These are phyloP conservation scores for Xestoiulus laeticollis DNA, from an alignment of 2,888 invertebrate species.

Conservation along the genomic window DNA sequence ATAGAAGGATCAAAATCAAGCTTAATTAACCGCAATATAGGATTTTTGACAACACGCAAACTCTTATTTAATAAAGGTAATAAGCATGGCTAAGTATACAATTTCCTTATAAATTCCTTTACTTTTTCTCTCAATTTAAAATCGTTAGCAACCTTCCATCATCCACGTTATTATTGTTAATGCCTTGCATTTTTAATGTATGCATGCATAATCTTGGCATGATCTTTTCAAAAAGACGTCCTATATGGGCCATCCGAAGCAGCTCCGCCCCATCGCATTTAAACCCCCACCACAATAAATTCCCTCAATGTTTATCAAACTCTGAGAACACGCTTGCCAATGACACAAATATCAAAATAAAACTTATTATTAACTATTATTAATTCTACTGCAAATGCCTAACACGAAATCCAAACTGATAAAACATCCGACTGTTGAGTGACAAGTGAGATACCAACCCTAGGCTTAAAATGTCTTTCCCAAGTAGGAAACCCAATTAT, in stretches of 20 bases:
- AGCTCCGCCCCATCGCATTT: not conserved
- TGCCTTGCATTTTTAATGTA: not conserved
- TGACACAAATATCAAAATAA: slow-evolving; percentile 31
- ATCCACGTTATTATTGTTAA: not conserved
- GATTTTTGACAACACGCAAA: too few species aligned
- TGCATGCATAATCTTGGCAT: not conserved
- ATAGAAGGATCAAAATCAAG: too few species aligned
- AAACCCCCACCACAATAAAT: not conserved
- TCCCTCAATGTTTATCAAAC: not conserved
- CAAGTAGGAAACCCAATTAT: not conserved
- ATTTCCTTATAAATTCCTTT: not conserved
- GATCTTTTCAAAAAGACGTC: not conserved
- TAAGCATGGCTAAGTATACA: too few species aligned
- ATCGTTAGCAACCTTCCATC: not conserved
- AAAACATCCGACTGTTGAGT: slow-evolving; percentile 1
- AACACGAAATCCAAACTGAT: slow-evolving; percentile 31
- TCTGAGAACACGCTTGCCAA: slow-evolving; percentile 5
- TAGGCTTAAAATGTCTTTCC: not conserved
- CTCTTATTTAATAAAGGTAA: too few species aligned
- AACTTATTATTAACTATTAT: slow-evolving; percentile 41
- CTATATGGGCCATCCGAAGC: not conserved
- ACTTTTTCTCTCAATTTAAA: not conserved
- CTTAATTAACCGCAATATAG: too few species aligned
- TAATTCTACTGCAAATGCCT: not conserved
- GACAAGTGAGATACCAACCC: slow-evolving; percentile 24